phyloP scores from a whole-genome alignment of 1,140 invertebrate genomes.

The Rhyzopertha dominica region DNA sequence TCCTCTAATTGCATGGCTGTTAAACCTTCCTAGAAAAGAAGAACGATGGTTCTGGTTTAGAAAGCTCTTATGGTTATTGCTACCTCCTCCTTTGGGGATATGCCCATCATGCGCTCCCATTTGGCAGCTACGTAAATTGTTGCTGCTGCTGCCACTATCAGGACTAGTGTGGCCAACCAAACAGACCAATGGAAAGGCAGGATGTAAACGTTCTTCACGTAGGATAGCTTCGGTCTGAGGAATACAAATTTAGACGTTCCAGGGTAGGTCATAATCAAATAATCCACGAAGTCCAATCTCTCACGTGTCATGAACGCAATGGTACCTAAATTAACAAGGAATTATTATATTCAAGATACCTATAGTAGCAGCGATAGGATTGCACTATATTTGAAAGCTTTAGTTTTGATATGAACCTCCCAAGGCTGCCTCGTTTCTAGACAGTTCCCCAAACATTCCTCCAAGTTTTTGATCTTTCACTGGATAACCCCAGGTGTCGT shows the following conservation, averaged over 20 bases:
- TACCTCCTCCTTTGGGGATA: too few species aligned
- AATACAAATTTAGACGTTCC: conserved; percentile 55
- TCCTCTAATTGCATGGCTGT: too few species aligned
- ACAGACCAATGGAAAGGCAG: conserved; percentile 53
- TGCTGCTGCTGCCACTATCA: conserved; percentile 26
- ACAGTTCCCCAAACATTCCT: too few species aligned
- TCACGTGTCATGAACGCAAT: conserved; percentile 52
- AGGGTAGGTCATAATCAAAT: conserved; percentile 51
- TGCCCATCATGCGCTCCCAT: conserved; percentile 16
- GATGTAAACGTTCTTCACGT: conserved; percentile 55
- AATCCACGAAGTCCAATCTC: conserved; percentile 51
- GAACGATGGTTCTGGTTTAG: conserved; percentile 42
- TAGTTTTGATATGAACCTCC: too few species aligned
- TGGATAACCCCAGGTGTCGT: too few species aligned
- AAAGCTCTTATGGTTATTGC: conserved; percentile 19
- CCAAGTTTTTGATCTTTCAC: too few species aligned
- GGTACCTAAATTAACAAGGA: conserved; percentile 50
- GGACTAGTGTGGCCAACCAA: conserved; percentile 49
- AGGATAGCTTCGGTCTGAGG: conserved; percentile 55
- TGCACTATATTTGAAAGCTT: too few species aligned
- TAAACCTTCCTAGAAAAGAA: conserved; percentile 46
- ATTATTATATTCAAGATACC: too few species aligned
- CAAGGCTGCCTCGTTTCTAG: too few species aligned
- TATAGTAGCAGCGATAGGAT: too few species aligned
- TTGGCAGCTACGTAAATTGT: conserved; percentile 12